phyloP scores from a whole-genome alignment of 2,113 vertebrate species.

The Corythornis vintsioides region DNA sequence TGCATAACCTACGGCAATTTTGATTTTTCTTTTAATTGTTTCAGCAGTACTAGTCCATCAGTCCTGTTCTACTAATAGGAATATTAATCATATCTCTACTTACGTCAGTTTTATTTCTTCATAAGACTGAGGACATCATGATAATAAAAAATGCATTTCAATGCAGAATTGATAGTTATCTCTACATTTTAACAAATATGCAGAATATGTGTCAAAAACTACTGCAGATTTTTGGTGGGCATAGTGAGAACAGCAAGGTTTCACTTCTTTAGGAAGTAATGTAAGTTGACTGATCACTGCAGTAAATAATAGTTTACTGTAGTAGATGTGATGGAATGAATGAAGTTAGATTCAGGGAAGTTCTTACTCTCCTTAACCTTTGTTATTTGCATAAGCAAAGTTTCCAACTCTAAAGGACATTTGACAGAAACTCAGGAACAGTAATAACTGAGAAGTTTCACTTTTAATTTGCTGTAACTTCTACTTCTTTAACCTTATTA shows the following conservation, averaged over 20 bases:
- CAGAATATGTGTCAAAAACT: not conserved
- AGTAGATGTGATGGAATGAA: not conserved
- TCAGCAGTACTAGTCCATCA: not conserved
- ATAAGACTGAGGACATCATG: not conserved
- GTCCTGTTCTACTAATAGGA: not conserved
- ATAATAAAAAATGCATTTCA: not conserved
- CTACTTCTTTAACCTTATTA: conserved; percentile 40
- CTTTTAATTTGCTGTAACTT: conserved; percentile 23
- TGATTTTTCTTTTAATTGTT: not conserved
- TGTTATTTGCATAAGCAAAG: not conserved
- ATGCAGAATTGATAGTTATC: not conserved
- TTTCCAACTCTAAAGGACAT: not conserved
- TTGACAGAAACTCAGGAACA: not conserved
- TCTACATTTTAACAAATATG: not conserved
- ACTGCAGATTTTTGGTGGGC: not conserved
- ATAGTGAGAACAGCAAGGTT: not conserved
- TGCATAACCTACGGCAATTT: not conserved
- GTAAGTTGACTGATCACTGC: not conserved
- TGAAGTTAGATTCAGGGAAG: not conserved
- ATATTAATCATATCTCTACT: not conserved
- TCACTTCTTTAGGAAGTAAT: not conserved
- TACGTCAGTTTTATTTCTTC: not conserved
- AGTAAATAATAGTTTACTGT: not conserved
- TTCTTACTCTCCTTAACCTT: not conserved
- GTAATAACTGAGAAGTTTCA: not conserved